phyloP scores from a whole-genome alignment of 2,113 vertebrate genomes.

The Passer domesticus region DNA sequence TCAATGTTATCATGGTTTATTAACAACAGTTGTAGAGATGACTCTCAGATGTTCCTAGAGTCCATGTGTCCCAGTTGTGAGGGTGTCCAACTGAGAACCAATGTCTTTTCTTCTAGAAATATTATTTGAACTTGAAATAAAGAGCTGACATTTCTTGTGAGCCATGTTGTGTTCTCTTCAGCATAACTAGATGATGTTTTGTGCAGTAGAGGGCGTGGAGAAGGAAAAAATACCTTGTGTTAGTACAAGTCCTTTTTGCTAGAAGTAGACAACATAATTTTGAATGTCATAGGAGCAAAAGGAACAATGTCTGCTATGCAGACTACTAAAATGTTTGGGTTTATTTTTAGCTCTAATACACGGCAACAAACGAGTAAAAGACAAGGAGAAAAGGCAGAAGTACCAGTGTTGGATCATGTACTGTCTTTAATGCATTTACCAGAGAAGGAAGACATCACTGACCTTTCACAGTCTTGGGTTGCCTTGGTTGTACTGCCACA shows the following conservation, averaged over 20 bases:
- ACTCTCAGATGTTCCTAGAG: background rate
- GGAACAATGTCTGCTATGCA: background rate
- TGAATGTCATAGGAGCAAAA: background rate
- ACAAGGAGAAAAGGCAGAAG: conserved; percentile 29
- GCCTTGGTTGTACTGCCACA: conserved; percentile 92
- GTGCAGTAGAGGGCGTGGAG: background rate
- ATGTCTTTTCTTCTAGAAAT: background rate
- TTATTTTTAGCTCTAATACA: conserved; percentile 58
- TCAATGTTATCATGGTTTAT: background rate
- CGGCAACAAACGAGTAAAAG: conserved; percentile 57
- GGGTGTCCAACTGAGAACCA: background rate
- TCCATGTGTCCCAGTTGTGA: background rate
- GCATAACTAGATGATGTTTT: background rate
- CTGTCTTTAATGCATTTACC: conserved; percentile 79
- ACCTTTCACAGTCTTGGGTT: conserved; percentile 86
- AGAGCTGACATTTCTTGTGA: background rate
- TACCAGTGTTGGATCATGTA: conserved; percentile 75
- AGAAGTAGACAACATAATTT: background rate
- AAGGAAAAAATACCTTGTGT: background rate
- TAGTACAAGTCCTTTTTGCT: background rate
- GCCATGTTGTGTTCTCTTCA: background rate
- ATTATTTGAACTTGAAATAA: background rate
- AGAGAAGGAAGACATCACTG: conserved; percentile 51
- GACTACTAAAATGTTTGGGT: background rate
- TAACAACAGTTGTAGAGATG: background rate